A percentile compares a stretch with the other conserved stretches of the same genome.
phyloP scores from a whole-genome alignment of 1,140 invertebrate genomes.

The Papilio machaon region DNA sequence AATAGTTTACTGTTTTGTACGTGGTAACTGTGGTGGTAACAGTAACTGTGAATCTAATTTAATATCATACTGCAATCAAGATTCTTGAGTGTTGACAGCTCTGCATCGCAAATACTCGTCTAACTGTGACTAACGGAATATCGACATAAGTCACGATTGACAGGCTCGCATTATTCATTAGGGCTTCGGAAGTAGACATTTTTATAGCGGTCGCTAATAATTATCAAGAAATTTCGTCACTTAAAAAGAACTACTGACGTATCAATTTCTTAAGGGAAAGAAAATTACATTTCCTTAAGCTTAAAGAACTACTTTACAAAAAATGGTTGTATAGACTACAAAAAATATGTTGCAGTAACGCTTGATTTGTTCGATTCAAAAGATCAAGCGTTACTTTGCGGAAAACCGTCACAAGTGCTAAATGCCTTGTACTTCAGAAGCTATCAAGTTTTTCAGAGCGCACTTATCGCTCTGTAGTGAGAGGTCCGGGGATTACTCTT shows the following conservation, averaged over 20 bases:
- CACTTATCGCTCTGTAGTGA: not conserved
- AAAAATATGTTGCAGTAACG: not conserved
- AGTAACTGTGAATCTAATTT: not conserved
- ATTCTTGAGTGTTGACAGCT: constrained; percentile 2
- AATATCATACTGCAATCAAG: not conserved
- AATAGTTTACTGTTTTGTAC: not conserved
- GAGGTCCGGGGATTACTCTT: not conserved
- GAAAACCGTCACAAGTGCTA: constrained; percentile 14
- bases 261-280: not conserved
- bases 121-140: constrained; percentile 13
- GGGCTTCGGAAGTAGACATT: not conserved
- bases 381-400: constrained; percentile 18
- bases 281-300: not conserved
- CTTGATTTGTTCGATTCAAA: not conserved
- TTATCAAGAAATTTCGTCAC: not conserved
- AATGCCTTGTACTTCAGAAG: constrained; percentile 7
- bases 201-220: not conserved
- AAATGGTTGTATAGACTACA: not conserved
- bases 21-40: too few species aligned
- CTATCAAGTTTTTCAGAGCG: constrained; percentile 1
- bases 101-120: constrained; percentile 11
- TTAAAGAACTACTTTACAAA: not conserved
- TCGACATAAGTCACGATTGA: not conserved
- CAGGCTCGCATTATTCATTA: constrained; percentile 7
- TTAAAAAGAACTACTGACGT: not conserved